Conservation (phyloP, 1,140 invertebrate genomes). For the Listronotus bonariensis region DNA sequence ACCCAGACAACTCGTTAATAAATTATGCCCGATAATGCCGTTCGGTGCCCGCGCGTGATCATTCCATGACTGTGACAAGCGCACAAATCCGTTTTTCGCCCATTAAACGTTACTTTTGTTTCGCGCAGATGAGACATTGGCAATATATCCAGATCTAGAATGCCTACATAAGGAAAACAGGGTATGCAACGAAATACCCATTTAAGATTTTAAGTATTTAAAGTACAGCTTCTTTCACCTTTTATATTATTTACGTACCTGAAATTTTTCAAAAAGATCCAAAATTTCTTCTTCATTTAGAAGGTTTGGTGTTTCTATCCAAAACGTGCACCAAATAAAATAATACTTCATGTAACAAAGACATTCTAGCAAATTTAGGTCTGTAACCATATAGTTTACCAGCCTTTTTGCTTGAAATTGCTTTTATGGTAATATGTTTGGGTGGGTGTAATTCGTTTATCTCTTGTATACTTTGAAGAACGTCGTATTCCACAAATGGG, state of each 20-base stretch:
- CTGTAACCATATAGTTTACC: slow-evolving; percentile 42
- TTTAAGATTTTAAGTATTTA: too few species aligned
- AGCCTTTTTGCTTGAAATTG: not conserved
- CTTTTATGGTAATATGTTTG: not conserved
- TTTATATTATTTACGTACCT: slow-evolving; percentile 14
- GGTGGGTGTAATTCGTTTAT: slow-evolving; percentile 34
- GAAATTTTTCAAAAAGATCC: slow-evolving; percentile 27
- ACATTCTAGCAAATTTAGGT: slow-evolving; percentile 73
- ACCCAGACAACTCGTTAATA: too few species aligned
- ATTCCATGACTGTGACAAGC: too few species aligned
- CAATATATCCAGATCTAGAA: too few species aligned
- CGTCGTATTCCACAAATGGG: slow-evolving; percentile 34
- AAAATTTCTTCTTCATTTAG: slow-evolving; percentile 44
- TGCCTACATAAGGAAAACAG: too few species aligned
- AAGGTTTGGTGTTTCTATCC: slow-evolving; percentile 40
- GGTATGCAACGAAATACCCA: too few species aligned
- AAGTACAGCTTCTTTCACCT: too few species aligned
- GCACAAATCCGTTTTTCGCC: too few species aligned
- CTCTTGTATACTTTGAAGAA: slow-evolving; percentile 39
- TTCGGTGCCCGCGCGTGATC: too few species aligned
- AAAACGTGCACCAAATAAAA: slow-evolving; percentile 67
- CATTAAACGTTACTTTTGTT: too few species aligned
- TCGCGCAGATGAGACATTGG: too few species aligned
- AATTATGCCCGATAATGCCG: too few species aligned
- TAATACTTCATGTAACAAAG: slow-evolving; percentile 69